Conservation (phyloP, 2,888 invertebrate genomes). For the Polydrusus cervinus region DNA sequence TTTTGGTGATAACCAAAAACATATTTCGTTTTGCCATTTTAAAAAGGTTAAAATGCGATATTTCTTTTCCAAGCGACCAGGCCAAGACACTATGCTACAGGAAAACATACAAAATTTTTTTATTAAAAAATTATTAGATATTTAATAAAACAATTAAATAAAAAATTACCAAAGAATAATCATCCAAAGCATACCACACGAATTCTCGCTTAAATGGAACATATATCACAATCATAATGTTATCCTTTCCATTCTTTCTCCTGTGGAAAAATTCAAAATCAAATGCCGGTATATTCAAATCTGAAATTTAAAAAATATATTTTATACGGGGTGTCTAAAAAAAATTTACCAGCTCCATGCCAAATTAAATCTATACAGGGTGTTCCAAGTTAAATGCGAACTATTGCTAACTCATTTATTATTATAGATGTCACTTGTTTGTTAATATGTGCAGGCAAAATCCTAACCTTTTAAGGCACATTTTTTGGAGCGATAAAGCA, state of each 20-base stretch:
- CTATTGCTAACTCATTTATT: too few species aligned
- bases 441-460: too few species aligned
- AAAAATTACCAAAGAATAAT: constrained; percentile 58
- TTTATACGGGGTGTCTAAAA: too few species aligned
- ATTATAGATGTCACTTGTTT: too few species aligned
- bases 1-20: constrained; percentile 60
- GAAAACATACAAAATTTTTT: constrained; percentile 1
- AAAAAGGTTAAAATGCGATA: constrained; percentile 61
- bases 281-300: constrained; percentile 48
- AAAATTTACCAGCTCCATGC: too few species aligned
- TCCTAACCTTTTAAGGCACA: too few species aligned
- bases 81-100: constrained; percentile 57
- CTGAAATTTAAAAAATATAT: constrained; percentile 44
- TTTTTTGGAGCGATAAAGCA: too few species aligned
- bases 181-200: constrained; percentile 64
- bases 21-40: constrained; percentile 61
- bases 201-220: constrained; percentile 60
- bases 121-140: not conserved
- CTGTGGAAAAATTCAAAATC: constrained; percentile 61
- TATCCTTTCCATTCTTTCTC: constrained; percentile 56
- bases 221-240: constrained; percentile 62
- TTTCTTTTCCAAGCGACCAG: constrained; percentile 53
- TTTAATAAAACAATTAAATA: too few species aligned
- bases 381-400: too few species aligned
- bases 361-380: too few species aligned